These are phyloP conservation scores for Liodrosophila aerea DNA, from an alignment of 2,888 invertebrate species.

Conservation along the genomic window DNA sequence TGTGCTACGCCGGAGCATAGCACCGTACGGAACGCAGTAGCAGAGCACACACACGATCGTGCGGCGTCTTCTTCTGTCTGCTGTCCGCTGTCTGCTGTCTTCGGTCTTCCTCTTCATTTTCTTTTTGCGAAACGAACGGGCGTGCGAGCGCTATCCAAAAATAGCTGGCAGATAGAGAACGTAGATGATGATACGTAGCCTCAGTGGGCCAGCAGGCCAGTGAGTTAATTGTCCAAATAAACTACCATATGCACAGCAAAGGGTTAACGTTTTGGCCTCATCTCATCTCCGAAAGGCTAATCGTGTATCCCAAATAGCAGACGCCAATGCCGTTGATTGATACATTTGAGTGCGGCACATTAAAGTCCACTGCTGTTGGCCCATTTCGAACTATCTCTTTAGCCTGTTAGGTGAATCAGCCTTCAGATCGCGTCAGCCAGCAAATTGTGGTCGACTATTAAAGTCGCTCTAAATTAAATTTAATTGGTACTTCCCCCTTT, in stretches of 20 bases:
- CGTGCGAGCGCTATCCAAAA: conserved; percentile 39
- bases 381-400: conserved; percentile 12
- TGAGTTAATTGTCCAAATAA: conserved; percentile 13
- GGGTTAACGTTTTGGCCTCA: conserved; percentile 55
- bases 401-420: conserved; percentile 7
- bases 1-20: conserved; percentile 51
- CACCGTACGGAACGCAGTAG: conserved; percentile 3
- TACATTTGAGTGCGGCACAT: conserved; percentile 34
- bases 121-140: conserved; percentile 47
- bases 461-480: conserved; percentile 52
- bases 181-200: conserved; percentile 25
- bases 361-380: conserved; percentile 29
- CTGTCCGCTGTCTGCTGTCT: conserved; percentile 24
- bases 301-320: conserved; percentile 38
- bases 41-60: conserved; percentile 27
- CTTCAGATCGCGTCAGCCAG: background rate
- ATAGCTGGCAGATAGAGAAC: conserved; percentile 44
- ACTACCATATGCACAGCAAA: conserved; percentile 18
- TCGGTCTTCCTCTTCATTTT: no score
- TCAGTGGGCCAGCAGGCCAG: background rate
- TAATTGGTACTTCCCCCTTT: conserved; percentile 39
- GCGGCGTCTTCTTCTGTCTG: conserved; percentile 9
- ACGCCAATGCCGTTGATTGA: conserved; percentile 38
- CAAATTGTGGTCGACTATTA: conserved; percentile 17
- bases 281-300: conserved; percentile 50